A percentile compares a stretch with the other conserved stretches of the same genome.
phyloP scores from a whole-genome alignment of 2,888 invertebrate species.

The Conomelus anceps region DNA sequence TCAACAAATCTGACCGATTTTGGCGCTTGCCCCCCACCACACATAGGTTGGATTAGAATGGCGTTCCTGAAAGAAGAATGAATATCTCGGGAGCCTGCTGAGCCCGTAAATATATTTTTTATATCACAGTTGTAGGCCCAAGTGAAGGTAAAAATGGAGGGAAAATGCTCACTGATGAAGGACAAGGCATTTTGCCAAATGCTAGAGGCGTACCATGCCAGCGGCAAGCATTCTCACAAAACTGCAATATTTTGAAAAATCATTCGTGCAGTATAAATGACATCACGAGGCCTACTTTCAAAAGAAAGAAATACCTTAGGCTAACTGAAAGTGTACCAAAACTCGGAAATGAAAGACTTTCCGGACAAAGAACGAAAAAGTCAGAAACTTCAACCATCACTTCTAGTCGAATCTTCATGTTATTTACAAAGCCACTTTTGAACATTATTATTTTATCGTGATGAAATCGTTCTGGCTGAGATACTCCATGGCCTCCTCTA shows the following conservation, averaged over 20 bases:
- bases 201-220: not conserved
- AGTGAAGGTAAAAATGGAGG: not conserved
- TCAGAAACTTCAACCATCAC: not conserved
- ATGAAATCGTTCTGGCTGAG: too few relatives aligned
- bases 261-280: not conserved
- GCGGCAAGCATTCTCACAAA: not conserved
- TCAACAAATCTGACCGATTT: too few relatives aligned
- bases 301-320: not conserved
- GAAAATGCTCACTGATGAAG: not conserved
- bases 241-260: not conserved
- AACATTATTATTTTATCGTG: not conserved
- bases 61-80: too few relatives aligned
- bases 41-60: too few relatives aligned
- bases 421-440: not conserved
- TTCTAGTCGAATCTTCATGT: not conserved
- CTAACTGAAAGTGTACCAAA: not conserved
- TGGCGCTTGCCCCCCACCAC: too few relatives aligned
- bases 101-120: too few relatives aligned
- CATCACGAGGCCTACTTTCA: too few relatives aligned
- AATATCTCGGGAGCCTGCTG: too few relatives aligned
- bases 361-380: not conserved
- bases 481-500: too few relatives aligned
- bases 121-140: too few relatives aligned
- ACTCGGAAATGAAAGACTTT: not conserved
- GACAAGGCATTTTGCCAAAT: not conserved